Evolutionary conservation across 2,888 invertebrate species (phyloP).

Genomic region (Spodoptera picta): DNA sequence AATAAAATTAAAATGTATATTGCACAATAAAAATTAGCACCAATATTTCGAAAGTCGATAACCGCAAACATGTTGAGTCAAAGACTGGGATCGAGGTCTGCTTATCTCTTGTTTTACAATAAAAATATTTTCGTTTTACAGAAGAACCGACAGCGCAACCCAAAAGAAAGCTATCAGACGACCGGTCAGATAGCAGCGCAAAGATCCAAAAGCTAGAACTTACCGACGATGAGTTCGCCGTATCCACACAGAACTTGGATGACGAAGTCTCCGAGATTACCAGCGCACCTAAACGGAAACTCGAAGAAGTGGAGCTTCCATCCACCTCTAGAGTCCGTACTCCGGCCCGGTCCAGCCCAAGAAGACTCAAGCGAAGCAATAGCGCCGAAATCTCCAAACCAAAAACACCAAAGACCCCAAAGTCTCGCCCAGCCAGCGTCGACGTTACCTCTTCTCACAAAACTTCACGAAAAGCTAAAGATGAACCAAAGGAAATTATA

Average conservation of each 20-base stretch:
- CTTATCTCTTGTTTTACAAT: neutral
- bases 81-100: neutral
- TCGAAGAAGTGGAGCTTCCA: constrained; percentile 67
- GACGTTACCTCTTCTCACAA: constrained; percentile 72
- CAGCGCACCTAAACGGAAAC: constrained; percentile 64
- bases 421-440: constrained; percentile 77
- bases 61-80: no score
- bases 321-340: constrained; percentile 75
- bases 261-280: constrained; percentile 80
- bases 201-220: constrained; percentile 79
- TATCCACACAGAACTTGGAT: constrained; percentile 75
- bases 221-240: constrained; percentile 63
- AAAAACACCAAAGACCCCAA: constrained; percentile 78
- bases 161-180: constrained; percentile 79
- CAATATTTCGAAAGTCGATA: no score
- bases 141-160: constrained; percentile 63
- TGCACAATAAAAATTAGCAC: no score
- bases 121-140: constrained; percentile 56
- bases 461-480: constrained; percentile 68
- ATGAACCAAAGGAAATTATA: constrained; percentile 51
- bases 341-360: constrained; percentile 76
- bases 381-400: constrained; percentile 74
- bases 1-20: no score
- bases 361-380: constrained; percentile 78
- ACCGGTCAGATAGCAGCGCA: constrained; percentile 64